phyloP scores from a whole-genome alignment of 2,888 invertebrate genomes.

The Apamea sordens region DNA sequence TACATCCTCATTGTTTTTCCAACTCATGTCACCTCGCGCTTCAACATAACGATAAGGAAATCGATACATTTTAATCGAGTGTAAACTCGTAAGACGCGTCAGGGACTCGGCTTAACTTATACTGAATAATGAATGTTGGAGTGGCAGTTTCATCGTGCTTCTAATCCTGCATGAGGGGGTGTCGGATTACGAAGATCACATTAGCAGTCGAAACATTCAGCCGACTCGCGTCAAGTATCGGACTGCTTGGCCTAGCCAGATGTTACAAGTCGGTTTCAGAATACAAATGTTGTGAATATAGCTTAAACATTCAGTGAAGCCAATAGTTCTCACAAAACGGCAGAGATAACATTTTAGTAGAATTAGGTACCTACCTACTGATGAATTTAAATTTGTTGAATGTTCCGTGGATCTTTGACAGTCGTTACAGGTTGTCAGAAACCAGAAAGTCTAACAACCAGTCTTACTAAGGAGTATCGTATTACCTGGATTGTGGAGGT shows the following conservation, averaged over 20 bases:
- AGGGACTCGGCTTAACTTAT: constrained; percentile 34
- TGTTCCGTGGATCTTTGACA: not conserved
- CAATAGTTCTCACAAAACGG: not conserved
- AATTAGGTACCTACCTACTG: constrained; percentile 2
- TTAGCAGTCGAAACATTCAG: constrained; percentile 48
- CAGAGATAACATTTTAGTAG: constrained; percentile 8
- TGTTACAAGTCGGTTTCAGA: constrained; percentile 28
- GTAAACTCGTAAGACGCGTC: constrained; percentile 51
- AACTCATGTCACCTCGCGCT: constrained; percentile 58
- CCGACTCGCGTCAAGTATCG: constrained; percentile 21
- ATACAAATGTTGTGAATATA: constrained; percentile 39
- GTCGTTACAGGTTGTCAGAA: not conserved
- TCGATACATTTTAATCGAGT: constrained; percentile 70
- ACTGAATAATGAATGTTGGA: constrained; percentile 35
- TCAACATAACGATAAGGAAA: constrained; percentile 48
- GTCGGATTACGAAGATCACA: constrained; percentile 44
- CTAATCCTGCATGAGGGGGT: constrained; percentile 28
- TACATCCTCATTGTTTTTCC: constrained; percentile 62
- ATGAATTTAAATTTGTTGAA: constrained; percentile 22
- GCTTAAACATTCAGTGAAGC: constrained; percentile 19
- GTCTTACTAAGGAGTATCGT: not conserved
- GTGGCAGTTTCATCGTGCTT: constrained; percentile 36
- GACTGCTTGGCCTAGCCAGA: constrained; percentile 11
- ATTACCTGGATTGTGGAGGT: not conserved
- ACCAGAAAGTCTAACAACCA: not conserved